Evolutionary conservation across 2,797 vertebrate genomes (phyloP), one percentile per base, ranked within the genome.

Genomic region (Miichthys miiuy): DNA sequence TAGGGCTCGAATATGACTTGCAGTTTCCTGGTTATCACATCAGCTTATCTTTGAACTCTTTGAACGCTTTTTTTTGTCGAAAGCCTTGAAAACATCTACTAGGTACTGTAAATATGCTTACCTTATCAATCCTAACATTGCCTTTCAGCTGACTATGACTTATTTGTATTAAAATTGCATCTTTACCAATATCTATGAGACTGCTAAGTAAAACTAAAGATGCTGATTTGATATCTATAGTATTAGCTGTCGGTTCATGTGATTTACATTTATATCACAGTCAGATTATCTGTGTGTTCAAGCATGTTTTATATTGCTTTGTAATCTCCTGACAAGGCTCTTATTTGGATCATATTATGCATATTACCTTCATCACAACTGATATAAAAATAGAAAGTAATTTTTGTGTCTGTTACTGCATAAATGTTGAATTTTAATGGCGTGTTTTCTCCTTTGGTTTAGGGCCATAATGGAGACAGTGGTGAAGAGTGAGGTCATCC

Each of bases 401-500:
- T 30, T 2, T 6, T 8, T 27, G 10, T 41, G 5, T 30, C 11
- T 58, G 10, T 67, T 5, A 44, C 4, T 13, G 23, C 1, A 55
- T 13, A 14, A 0, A 38, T 68, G 57, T 41, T 60, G 7, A 73
- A 38, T 38, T 38, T 38, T 9, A 9, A 50, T 64, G 12, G 0
- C 68, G 0, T 72, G 8, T 72, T 48, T 48, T 2, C 12, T n/a
- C 13, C 42, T 81, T 56, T 80, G 54, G 17, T 61, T 67, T 68
- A 88, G 77, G 54, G 3, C 38, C 18, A 63, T 14, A 2, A 79
- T 68, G 65, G 55, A 16, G 16, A 2, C 1, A 0, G 12, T 20
- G 13, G 66, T 86, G 57, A 75, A 16, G 8, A 60, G n/a, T 34
- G 68, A 82, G 46, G 20, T 91, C 12, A 76, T 94, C 71, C 93